These are phyloP conservation scores for Pelvicachromis taeniatus DNA, from an alignment of 2,113 vertebrate species.

Conservation along the genomic window DNA sequence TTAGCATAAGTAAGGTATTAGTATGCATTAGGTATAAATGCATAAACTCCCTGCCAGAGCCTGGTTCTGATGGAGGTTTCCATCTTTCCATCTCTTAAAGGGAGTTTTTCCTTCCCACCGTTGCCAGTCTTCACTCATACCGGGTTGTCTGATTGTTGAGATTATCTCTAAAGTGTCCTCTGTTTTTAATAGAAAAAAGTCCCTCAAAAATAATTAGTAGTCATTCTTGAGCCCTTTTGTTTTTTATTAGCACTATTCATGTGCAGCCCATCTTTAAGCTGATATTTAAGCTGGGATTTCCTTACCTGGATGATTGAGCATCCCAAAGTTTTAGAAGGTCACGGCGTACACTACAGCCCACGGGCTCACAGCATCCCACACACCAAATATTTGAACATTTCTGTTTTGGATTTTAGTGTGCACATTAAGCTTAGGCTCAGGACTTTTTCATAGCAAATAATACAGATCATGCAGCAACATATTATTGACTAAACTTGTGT, in stretches of 20 bases:
- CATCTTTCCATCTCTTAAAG: background rate
- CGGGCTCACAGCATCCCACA: background rate
- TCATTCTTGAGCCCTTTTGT: background rate
- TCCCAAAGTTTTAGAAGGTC: background rate
- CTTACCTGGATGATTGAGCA: background rate
- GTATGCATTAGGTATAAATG: no score
- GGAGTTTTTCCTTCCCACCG: background rate
- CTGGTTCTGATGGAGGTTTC: background rate
- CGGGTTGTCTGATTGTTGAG: background rate
- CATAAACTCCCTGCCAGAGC: background rate
- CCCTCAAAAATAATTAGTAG: background rate
- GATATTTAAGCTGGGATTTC: background rate
- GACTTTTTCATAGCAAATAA: background rate
- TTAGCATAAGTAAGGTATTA: no score
- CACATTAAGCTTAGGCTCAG: background rate
- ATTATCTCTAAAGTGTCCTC: background rate
- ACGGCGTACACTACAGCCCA: background rate
- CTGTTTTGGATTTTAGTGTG: background rate
- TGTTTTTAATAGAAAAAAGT: background rate
- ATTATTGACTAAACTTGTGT: background rate
- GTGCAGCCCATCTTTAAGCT: background rate
- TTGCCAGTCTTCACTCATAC: background rate
- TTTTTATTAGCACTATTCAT: background rate
- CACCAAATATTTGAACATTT: background rate
- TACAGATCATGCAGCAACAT: background rate